Conservation (phyloP, 2,113 vertebrate genomes). For the Miniopterus natalensis region DNA sequence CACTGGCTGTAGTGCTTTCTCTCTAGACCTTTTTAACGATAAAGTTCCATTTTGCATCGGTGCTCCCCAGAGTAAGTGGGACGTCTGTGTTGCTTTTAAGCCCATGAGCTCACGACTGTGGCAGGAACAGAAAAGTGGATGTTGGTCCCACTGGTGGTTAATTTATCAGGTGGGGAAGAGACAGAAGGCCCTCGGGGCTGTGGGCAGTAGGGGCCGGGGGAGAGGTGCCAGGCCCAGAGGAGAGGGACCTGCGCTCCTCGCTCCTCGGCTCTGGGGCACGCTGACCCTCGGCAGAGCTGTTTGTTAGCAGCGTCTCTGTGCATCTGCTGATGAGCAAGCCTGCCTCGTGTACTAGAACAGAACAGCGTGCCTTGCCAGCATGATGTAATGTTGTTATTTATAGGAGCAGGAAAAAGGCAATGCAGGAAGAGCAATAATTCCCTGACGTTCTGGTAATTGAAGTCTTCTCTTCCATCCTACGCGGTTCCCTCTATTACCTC, state of each 20-base stretch:
- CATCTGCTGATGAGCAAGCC: not conserved
- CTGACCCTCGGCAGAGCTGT: not conserved
- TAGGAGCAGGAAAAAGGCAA: conserved; percentile 61
- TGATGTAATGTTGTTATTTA: conserved; percentile 78
- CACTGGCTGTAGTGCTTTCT: not conserved
- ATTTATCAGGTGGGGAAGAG: not conserved
- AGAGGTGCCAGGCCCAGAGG: not conserved
- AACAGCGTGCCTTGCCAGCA: not conserved
- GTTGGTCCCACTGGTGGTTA: not conserved
- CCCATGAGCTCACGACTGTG: not conserved
- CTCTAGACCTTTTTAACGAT: not conserved
- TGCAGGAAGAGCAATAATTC: conserved; percentile 54
- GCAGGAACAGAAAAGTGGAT: not conserved
- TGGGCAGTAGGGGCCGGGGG: not conserved
- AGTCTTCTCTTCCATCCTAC: not conserved
- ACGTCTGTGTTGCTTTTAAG: no score
- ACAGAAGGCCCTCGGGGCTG: not conserved
- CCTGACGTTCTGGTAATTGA: conserved; percentile 58
- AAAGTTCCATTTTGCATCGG: not conserved
- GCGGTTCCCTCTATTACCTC: conserved; percentile 33
- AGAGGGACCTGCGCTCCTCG: not conserved
- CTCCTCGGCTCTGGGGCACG: rapidly evolving
- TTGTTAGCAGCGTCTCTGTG: not conserved
- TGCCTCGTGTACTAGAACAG: conserved; percentile 32
- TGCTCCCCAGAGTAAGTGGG: not conserved